phyloP scores from a whole-genome alignment of 2,888 invertebrate species.

The Drosophila affinis region DNA sequence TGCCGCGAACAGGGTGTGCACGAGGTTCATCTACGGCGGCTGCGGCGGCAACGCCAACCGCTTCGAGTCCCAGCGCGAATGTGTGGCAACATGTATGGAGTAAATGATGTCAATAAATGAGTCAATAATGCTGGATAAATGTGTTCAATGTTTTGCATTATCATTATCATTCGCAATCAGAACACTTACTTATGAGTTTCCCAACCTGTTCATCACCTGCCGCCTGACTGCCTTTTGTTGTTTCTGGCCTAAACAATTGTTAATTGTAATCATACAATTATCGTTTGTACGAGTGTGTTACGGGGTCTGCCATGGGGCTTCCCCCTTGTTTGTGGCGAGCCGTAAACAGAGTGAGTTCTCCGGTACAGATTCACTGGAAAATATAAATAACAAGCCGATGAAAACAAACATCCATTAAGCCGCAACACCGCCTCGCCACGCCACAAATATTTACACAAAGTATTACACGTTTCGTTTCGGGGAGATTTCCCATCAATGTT shows the following conservation, averaged over 20 bases:
- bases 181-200: neutral
- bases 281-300: neutral
- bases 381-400: neutral
- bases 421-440: neutral
- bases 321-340: constrained; percentile 7
- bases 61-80: neutral
- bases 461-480: constrained; percentile 13
- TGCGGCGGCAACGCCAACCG: neutral
- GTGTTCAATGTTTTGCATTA: neutral
- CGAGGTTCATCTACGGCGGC: neutral
- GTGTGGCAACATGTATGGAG: neutral
- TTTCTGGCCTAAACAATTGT: constrained; percentile 3
- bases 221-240: constrained; percentile 12
- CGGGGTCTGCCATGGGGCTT: constrained; percentile 14
- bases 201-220: constrained; percentile 2
- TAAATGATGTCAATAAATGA: neutral
- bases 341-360: constrained; percentile 39
- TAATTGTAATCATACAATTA: constrained; percentile 9
- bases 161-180: neutral
- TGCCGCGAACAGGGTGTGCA: neutral
- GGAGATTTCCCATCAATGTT: constrained; percentile 34
- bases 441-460: constrained; percentile 43
- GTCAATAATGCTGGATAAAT: neutral
- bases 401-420: constrained; percentile 22
- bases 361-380: constrained; percentile 12